These are phyloP conservation scores for Spermophilus dauricus DNA, from an alignment of 2,113 vertebrate species.

Conservation along the genomic window DNA sequence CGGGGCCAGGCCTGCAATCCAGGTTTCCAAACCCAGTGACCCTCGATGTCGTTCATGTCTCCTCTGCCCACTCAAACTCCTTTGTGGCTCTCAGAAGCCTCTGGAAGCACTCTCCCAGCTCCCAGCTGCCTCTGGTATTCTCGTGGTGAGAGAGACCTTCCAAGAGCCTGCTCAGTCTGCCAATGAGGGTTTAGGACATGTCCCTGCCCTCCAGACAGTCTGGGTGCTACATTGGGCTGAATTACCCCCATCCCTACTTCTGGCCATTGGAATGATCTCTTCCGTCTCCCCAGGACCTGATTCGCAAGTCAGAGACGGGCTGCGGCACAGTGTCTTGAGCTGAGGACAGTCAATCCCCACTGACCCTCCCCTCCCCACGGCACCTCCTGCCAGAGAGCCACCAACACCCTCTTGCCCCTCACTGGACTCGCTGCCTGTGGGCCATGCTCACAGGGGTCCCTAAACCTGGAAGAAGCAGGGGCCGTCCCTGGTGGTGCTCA, in stretches of 20 bases:
- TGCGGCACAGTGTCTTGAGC: rapidly evolving
- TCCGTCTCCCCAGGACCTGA: too few species aligned
- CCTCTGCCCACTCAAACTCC: too few species aligned
- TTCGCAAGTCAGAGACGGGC: background rate
- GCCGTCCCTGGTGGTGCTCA: background rate
- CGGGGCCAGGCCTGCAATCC: background rate
- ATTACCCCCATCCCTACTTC: background rate
- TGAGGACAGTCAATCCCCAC: rapidly evolving
- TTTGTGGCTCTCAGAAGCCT: background rate
- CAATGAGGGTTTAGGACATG: too few species aligned
- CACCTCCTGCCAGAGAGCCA: too few species aligned
- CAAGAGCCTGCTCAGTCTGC: rapidly evolving
- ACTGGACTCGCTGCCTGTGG: background rate
- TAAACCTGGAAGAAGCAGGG: background rate
- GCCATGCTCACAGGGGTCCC: rapidly evolving
- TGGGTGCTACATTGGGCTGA: background rate
- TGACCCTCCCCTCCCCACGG: background rate
- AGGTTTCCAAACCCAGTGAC: background rate
- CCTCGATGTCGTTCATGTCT: background rate
- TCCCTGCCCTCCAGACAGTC: background rate
- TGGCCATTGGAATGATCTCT: background rate
- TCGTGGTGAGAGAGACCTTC: background rate
- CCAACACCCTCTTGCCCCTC: background rate
- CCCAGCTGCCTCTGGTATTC: too few species aligned
- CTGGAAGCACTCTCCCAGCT: background rate